Conservation (phyloP, 35 echinoderm and acorn worm genomes). For the Hemicentrotus pulcherrimus region DNA sequence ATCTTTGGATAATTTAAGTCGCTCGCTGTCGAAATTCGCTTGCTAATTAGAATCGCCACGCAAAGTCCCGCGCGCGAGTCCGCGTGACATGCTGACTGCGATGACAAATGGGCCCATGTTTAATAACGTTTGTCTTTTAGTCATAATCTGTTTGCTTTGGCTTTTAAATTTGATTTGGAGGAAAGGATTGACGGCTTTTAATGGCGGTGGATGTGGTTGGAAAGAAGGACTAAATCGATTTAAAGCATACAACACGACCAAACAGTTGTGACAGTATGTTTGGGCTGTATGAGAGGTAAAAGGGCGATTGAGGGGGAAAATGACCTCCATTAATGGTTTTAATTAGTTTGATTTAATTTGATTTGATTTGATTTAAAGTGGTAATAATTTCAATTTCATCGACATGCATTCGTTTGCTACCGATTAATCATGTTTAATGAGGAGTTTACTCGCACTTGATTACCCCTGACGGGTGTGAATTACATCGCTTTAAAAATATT, state of each 20-base stretch:
- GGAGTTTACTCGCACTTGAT: too few relatives aligned
- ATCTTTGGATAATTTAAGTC: neutral
- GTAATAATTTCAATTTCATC: neutral
- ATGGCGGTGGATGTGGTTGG: neutral
- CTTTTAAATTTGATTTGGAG: neutral
- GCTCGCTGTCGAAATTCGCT: neutral
- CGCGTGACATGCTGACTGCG: neutral
- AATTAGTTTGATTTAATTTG: neutral
- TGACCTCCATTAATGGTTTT: neutral
- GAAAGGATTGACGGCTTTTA: neutral
- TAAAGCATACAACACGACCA: neutral
- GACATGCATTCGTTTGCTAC: too few relatives aligned
- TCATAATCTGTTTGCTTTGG: constrained; percentile 18
- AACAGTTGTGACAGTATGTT: neutral
- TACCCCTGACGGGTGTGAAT: too few relatives aligned
- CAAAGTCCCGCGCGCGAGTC: neutral
- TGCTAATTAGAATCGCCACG: neutral
- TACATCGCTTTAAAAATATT: too few relatives aligned
- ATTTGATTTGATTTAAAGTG: neutral
- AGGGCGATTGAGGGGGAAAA: neutral
- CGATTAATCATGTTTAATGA: too few relatives aligned
- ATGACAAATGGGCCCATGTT: constrained; percentile 16
- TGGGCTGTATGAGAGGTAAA: neutral
- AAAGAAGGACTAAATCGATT: constrained; percentile 18
- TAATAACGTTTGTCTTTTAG: constrained; percentile 6